Base-by-base conservation (phyloP, 2,797 vertebrate species). In the Hirundo rustica region DNA sequence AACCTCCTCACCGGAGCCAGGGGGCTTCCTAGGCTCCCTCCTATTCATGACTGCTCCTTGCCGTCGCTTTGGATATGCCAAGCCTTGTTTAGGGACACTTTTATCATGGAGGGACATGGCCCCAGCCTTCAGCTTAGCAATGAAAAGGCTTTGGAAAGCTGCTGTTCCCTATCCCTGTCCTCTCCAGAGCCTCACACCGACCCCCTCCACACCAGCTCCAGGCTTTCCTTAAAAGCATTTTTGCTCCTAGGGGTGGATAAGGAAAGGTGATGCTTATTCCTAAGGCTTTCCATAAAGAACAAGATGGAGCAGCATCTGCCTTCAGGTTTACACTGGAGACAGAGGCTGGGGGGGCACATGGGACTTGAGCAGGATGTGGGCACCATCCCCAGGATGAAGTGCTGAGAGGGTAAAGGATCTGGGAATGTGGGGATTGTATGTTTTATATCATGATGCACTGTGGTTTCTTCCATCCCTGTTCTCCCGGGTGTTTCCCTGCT, bases 71-170 rank as follows among this genome's bases (percentile, higher is more conserved):
- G 91, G 82, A 87, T 72, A 62, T 40, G 96, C 92, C 95, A 93
- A 77, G 71, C 76, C 88, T 84, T 62, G 54, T 95, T 95, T 88
- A 79, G 75, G 78, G 38, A 42, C 61, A 83, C 94, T 94, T 97
- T 95, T 62, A 82, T 95, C 91, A 90, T 0, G 0, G 34, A 79
- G 65, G 72, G 77, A 73, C 89, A 11, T 0, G 25, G 83, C 93
- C 89, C 75, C 84, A 87, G 60, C 81, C 54, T 93, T 93, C 25
- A 0, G 89, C 96, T 96, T 95, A 95, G 90, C 60, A 3, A 34
- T 83, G 74, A 80, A 89, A 93, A 88, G 81, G 84, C 91, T 83
- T 97, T 94, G 91, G 92, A 93, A 93, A 89, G 79, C 53, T 0
- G 30, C 47, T 0, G 11, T 71, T 68, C 60, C 80, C 58, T 81